Base-by-base conservation (phyloP, 2,113 vertebrate genomes). In the Nothocercus nigrocapillus region DNA sequence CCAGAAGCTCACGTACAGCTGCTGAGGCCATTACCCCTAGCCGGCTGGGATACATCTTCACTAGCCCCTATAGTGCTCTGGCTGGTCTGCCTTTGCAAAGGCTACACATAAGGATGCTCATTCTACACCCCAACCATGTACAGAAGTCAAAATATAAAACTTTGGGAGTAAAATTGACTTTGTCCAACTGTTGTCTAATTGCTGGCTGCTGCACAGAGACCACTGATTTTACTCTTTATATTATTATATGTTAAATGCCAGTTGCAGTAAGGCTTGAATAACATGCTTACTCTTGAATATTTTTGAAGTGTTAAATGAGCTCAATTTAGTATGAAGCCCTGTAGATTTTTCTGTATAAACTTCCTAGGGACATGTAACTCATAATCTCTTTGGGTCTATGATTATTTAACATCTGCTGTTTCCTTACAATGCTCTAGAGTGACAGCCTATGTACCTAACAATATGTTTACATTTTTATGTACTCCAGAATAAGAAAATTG, bases 321-420 rank as follows among this genome's bases (percentile, higher is more conserved):
- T 88, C 25, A 44, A 19, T 82, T 94, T 94, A 38, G 70, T 72
- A 78, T 28, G 8, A 8, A 69, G 22, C 28, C 49, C 19, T 67
- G 11, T 70, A 76, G 27, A 82, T 75, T 76, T 90, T 63, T 47
- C n/a, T 68, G 9, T 75, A 42, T 72, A 83, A 36, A 67, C 61
- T 80, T 90, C 27, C 74, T 54, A 85, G 38, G 8, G 11, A 80
- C 1, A 7, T 77, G 40, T 51, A 90, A 75, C n/a, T 82, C 38
- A 51, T 56, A 77, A 1, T 88, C 44, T 77, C 30, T 76, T 38
- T 73, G 54, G 18, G 13, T 88, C 21, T 92, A 42, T 42, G 61
- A 69, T 58, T 85, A 81, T 54, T 79, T 80, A 90, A 28, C 42
- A 67, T 86, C 64, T 91, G 61, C 42, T 88, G 11, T 85, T 93